phyloP scores from a whole-genome alignment of 1,140 invertebrate species.

The Acromyrmex echinatior region DNA sequence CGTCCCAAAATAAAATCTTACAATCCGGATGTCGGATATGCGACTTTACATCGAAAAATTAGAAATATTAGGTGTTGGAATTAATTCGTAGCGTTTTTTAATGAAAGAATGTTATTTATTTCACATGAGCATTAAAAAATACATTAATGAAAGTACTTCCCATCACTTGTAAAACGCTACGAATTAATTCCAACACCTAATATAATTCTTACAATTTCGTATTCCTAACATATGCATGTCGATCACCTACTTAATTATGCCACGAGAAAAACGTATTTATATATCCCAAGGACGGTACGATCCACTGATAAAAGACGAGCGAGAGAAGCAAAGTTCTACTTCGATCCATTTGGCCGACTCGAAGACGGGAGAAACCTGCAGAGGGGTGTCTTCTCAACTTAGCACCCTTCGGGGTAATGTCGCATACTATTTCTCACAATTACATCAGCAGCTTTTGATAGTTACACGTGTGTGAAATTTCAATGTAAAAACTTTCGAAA shows the following conservation, averaged over 20 bases:
- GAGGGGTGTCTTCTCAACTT: constrained; percentile 52
- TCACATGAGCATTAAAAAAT: too few relatives aligned
- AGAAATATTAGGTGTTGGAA: too few relatives aligned
- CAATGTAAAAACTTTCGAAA: constrained; percentile 69
- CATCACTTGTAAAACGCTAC: too few relatives aligned
- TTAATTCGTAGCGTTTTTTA: too few relatives aligned
- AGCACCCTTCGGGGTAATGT: constrained; percentile 52
- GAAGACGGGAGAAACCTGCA: constrained; percentile 39
- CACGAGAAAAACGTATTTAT: constrained; percentile 44
- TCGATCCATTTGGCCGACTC: constrained; percentile 51
- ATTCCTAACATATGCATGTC: constrained; percentile 27
- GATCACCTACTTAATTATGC: constrained; percentile 28
- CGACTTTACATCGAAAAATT: background rate
- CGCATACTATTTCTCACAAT: constrained; percentile 51
- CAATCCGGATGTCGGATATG: background rate
- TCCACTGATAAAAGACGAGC: constrained; percentile 41
- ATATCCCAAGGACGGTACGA: constrained; percentile 38
- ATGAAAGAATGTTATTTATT: too few relatives aligned
- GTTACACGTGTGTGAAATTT: constrained; percentile 66
- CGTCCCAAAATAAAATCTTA: background rate
- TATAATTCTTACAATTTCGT: background rate
- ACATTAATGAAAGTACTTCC: too few relatives aligned
- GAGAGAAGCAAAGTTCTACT: constrained; percentile 51
- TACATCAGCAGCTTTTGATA: constrained; percentile 44
- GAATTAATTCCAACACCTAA: too few relatives aligned